These are phyloP conservation scores for Phasianus colchicus DNA, from an alignment of 2,113 vertebrate species.

Conservation along the genomic window DNA sequence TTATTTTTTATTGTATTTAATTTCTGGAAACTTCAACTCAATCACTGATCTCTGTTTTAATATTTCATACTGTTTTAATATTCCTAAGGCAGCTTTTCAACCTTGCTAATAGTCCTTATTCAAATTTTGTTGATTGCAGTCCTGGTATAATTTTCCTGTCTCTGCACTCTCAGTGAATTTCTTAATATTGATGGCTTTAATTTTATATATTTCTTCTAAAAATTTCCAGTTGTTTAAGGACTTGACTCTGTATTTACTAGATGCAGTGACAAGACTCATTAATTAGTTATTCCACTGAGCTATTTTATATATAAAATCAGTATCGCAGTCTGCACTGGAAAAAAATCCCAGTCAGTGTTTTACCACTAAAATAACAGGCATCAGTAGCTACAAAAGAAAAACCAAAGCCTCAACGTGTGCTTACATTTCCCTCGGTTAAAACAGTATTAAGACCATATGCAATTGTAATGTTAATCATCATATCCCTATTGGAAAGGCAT, in stretches of 20 bases:
- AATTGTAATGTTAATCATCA: neutral
- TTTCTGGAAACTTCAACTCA: neutral
- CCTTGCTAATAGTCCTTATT: neutral
- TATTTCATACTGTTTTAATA: neutral
- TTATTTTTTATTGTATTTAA: neutral
- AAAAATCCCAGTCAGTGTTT: neutral
- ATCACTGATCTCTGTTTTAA: neutral
- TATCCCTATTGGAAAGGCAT: neutral
- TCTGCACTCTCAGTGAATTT: conserved; percentile 3
- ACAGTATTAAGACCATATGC: neutral
- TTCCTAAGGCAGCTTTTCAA: neutral
- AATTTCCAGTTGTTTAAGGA: neutral
- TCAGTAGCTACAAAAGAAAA: neutral
- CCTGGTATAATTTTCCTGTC: neutral
- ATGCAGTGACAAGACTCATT: neutral
- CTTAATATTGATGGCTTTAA: neutral
- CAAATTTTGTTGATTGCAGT: neutral
- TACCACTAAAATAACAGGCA: neutral
- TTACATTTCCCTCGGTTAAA: neutral
- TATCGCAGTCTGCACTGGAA: neutral
- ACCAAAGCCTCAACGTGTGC: neutral
- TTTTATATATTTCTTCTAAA: neutral
- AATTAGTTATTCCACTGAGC: conserved; percentile 14
- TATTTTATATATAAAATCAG: neutral
- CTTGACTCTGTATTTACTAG: neutral